Conservation (phyloP, 2,888 invertebrate species). For the Euproctis similis region DNA sequence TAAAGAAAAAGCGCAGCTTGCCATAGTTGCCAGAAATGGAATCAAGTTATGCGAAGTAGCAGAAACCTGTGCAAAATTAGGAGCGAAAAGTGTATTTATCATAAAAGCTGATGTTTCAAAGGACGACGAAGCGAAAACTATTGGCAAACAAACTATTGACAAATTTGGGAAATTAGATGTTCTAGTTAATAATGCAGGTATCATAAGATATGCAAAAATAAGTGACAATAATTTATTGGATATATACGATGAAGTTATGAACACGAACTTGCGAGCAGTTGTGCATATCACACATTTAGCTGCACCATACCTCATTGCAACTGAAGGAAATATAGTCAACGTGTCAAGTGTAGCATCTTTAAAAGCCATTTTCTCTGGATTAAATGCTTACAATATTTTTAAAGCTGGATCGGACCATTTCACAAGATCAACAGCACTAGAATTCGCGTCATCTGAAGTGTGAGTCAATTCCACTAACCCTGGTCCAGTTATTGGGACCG, state of each 20-base stretch:
- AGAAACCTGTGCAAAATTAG: constrained; percentile 13
- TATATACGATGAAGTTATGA: constrained; percentile 24
- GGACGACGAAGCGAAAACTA: constrained; percentile 19
- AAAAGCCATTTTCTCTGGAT: not conserved
- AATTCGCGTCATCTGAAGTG: constrained; percentile 73
- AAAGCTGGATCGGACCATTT: constrained; percentile 85
- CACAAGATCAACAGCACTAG: constrained; percentile 81
- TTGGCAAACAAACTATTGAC: constrained; percentile 22
- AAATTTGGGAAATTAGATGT: constrained; percentile 32
- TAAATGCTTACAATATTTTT: constrained; percentile 76
- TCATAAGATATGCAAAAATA: constrained; percentile 11
- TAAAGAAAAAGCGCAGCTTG: constrained; percentile 25
- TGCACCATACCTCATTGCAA: constrained; percentile 22
- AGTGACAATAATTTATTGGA: constrained; percentile 18
- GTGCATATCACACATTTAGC: constrained; percentile 25
- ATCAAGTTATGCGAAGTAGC: constrained; percentile 20
- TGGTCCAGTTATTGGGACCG: constrained; percentile 46
- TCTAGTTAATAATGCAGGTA: constrained; percentile 36
- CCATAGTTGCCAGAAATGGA: constrained; percentile 30
- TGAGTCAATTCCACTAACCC: constrained; percentile 83
- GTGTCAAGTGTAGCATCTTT: constrained; percentile 14
- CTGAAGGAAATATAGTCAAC: constrained; percentile 24
- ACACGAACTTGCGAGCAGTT: constrained; percentile 24
- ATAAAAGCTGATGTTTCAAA: constrained; percentile 29
- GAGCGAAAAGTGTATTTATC: constrained; percentile 14